These are phyloP conservation scores for Aspiorhynchus laticeps DNA, from an alignment of 2,113 vertebrate species.

Conservation along the genomic window DNA sequence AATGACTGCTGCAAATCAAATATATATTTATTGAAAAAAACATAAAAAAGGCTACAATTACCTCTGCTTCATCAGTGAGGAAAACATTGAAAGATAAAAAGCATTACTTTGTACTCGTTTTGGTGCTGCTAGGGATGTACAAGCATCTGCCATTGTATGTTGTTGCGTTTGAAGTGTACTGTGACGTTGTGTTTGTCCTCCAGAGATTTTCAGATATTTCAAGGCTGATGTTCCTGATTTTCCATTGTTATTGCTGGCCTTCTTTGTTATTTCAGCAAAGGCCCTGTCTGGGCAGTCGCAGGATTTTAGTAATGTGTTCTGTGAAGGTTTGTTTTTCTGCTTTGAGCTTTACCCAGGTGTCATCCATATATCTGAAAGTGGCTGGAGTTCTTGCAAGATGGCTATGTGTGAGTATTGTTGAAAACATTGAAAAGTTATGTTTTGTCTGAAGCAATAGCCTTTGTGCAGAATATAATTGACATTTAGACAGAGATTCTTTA, in stretches of 20 bases:
- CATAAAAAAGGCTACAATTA: background rate
- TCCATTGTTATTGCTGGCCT: background rate
- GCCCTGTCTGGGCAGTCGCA: background rate
- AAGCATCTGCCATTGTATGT: background rate
- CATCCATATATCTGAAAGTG: background rate
- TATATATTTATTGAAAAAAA: no score
- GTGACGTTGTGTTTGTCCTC: background rate
- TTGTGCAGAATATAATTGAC: background rate
- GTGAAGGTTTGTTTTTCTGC: background rate
- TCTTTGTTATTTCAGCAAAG: background rate
- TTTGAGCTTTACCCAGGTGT: background rate
- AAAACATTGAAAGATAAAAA: background rate
- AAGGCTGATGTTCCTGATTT: conserved; percentile 6
- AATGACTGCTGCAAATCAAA: background rate
- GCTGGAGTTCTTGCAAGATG: background rate
- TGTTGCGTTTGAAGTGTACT: background rate
- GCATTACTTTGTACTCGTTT: background rate
- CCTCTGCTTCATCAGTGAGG: background rate
- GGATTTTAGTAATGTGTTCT: conserved; percentile 2
- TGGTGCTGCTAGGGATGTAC: background rate
- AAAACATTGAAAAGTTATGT: background rate
- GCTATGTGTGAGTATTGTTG: background rate
- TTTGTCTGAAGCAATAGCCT: background rate
- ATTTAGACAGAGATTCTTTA: background rate
- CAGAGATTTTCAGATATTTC: background rate